These are phyloP conservation scores for Metellina segmentata DNA, from an alignment of 2,888 invertebrate species.

Conservation along the genomic window DNA sequence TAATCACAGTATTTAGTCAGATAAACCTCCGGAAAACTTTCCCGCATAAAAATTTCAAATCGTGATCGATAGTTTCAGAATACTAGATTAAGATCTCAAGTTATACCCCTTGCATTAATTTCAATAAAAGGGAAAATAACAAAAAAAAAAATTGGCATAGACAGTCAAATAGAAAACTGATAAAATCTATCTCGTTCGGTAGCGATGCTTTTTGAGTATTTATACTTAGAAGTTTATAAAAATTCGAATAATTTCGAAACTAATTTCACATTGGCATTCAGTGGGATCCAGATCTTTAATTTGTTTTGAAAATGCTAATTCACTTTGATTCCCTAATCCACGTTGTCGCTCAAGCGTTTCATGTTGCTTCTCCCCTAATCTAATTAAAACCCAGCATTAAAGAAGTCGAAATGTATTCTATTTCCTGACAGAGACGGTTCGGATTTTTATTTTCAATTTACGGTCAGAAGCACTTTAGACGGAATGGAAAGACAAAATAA, in stretches of 20 bases:
- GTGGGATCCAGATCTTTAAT: neutral
- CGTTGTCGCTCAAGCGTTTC: slow-evolving; percentile 22
- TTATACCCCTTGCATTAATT: no score
- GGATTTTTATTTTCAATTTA: slow-evolving; percentile 33
- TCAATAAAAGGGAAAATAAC: no score
- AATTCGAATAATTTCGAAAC: neutral
- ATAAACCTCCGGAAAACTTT: no score
- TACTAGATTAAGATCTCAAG: no score
- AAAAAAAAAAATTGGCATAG: no score
- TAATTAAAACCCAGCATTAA: slow-evolving; percentile 45
- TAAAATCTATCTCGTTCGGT: no score
- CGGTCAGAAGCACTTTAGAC: slow-evolving; percentile 18
- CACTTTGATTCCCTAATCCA: slow-evolving; percentile 13
- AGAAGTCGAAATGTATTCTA: slow-evolving; percentile 25
- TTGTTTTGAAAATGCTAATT: slow-evolving; percentile 1
- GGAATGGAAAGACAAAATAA: neutral
- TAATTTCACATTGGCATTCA: neutral
- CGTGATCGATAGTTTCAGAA: no score
- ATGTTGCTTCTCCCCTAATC: slow-evolving; percentile 34
- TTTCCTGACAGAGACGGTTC: neutral
- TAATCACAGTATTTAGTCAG: no score
- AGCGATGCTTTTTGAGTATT: no score
- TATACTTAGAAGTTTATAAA: neutral
- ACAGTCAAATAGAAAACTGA: no score
- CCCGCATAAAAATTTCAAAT: no score